Conservation (phyloP, 2,888 invertebrate species). For the Eupelmus urozonus region DNA sequence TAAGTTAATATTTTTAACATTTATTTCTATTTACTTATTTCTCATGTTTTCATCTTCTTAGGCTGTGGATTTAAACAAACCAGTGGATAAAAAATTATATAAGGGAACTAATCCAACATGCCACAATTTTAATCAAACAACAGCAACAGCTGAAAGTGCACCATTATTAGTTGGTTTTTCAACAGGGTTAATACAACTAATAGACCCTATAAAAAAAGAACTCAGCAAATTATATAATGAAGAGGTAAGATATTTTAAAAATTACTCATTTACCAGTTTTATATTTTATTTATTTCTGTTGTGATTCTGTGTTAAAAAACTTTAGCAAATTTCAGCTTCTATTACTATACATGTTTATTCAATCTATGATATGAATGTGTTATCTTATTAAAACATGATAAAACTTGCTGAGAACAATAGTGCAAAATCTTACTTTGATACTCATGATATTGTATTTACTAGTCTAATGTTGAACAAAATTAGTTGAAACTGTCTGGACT, state of each 20-base stretch:
- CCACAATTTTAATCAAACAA: constrained; percentile 96
- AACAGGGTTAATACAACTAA: constrained; percentile 98
- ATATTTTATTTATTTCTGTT: too few relatives aligned
- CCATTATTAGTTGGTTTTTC: constrained; percentile 97
- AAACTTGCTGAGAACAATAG: neutral
- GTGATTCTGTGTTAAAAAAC: too few relatives aligned
- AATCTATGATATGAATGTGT: too few relatives aligned
- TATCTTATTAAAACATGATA: constrained; percentile 18
- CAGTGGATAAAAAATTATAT: constrained; percentile 98
- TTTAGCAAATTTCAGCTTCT: too few relatives aligned
- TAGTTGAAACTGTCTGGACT: constrained; percentile 32
- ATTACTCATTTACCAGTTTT: neutral
- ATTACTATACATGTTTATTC: too few relatives aligned
- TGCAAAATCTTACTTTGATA: constrained; percentile 24
- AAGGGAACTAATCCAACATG: constrained; percentile 99
- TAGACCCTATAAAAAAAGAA: constrained; percentile 98
- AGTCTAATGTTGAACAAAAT: constrained; percentile 40
- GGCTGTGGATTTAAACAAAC: constrained; percentile 97
- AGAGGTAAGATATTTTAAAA: constrained; percentile 82
- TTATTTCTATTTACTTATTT: constrained; percentile 1
- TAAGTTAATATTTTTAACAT: constrained; percentile 6
- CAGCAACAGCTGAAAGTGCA: constrained; percentile 89
- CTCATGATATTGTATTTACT: constrained; percentile 32
- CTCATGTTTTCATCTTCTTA: constrained; percentile 74
- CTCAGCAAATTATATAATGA: constrained; percentile 98